phyloP scores from a whole-genome alignment of 2,113 vertebrate genomes.

The Chiloscyllium plagiosum region DNA sequence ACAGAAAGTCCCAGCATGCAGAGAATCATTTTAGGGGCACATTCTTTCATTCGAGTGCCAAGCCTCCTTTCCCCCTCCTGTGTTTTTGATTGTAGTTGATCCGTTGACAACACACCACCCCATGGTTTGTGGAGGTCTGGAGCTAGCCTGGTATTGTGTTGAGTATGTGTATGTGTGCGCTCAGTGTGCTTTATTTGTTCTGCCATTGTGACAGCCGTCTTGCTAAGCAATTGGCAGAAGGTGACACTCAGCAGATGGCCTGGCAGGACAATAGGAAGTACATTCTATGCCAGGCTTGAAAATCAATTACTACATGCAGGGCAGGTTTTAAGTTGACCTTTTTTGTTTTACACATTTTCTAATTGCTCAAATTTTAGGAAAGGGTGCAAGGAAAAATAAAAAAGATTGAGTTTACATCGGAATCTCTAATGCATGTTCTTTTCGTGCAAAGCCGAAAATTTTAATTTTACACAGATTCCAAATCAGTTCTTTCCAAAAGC shows the following conservation, averaged over 20 bases:
- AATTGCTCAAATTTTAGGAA: not conserved
- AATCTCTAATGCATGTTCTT: not conserved
- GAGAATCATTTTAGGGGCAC: constrained; percentile 12
- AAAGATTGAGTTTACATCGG: not conserved
- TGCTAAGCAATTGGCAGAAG: constrained; percentile 24
- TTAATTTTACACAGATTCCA: not conserved
- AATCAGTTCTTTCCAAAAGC: not conserved
- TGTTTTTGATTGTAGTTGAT: constrained; percentile 17
- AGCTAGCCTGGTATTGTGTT: constrained; percentile 30
- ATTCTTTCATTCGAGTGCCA: constrained; percentile 26
- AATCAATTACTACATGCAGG: constrained; percentile 41
- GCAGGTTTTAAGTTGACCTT: constrained; percentile 46
- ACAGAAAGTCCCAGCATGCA: constrained; percentile 31
- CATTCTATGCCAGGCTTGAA: constrained; percentile 53
- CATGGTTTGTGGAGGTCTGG: not conserved
- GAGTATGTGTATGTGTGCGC: constrained; percentile 11
- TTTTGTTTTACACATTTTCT: constrained; percentile 46
- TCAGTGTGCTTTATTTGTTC: constrained; percentile 1
- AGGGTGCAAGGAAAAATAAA: not conserved
- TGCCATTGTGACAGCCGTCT: not conserved
- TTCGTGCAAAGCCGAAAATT: not conserved
- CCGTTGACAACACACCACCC: not conserved
- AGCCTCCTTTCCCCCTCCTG: not conserved
- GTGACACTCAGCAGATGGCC: constrained; percentile 75
- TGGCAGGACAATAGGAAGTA: constrained; percentile 69